Conservation (phyloP, 2,113 vertebrate genomes). For the Heterotilapia buettikoferi region DNA sequence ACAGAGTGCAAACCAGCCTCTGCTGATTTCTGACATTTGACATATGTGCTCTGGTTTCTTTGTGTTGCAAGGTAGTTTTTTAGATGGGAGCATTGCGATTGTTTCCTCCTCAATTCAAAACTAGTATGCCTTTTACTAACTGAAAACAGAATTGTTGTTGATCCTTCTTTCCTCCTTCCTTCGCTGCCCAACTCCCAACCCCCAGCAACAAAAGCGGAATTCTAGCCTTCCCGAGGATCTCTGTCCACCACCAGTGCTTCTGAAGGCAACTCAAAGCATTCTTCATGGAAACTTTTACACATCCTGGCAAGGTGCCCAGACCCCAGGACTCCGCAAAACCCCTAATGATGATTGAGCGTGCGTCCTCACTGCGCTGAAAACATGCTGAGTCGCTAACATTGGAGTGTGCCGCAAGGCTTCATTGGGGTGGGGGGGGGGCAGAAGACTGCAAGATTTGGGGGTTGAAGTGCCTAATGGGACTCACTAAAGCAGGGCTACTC, state of each 20-base stretch:
- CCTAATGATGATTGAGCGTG: conserved; percentile 83
- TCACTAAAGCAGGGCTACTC: conserved; percentile 31
- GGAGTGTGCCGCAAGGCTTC: conserved; percentile 62
- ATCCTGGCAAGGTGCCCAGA: conserved; percentile 78
- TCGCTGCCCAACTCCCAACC: neutral
- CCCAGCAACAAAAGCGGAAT: conserved; percentile 23
- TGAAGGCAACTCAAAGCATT: conserved; percentile 78
- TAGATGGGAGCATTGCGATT: neutral
- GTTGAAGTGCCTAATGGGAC: conserved; percentile 60
- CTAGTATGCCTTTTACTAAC: conserved; percentile 42
- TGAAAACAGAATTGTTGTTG: conserved; percentile 50
- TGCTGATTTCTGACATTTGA: conserved; percentile 55
- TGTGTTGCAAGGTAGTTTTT: conserved; percentile 32
- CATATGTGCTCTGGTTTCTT: conserved; percentile 61
- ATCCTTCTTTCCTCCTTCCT: neutral
- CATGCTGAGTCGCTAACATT: conserved; percentile 77
- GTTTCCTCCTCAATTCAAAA: conserved; percentile 43
- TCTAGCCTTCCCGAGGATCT: conserved; percentile 62
- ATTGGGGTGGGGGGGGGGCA: neutral
- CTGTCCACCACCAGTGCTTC: conserved; percentile 25
- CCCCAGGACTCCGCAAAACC: conserved; percentile 77
- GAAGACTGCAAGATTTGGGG: neutral
- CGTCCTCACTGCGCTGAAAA: conserved; percentile 75
- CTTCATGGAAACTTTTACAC: conserved; percentile 92
- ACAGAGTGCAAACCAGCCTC: conserved; percentile 5